A percentile compares a stretch with the other conserved stretches of the same genome.
Evolutionary conservation across 2,113 vertebrate genomes (phyloP).

Genomic region (Ploceus nigricollis): DNA sequence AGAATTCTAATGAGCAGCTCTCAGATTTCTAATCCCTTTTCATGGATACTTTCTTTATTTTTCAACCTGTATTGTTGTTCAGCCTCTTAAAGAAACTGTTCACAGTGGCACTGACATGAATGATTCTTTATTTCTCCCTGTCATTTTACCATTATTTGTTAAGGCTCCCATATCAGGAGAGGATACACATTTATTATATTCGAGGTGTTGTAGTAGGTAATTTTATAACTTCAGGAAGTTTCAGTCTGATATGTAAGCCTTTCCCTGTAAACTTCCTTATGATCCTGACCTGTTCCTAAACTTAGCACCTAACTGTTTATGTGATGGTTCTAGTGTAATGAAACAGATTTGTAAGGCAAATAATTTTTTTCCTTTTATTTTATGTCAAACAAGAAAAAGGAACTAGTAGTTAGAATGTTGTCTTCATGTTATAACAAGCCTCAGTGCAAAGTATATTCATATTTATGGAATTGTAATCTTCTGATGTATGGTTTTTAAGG

Average conservation of each 20-base stretch:
- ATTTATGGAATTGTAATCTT: not conserved
- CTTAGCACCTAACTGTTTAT: not conserved
- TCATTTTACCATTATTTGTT: not conserved
- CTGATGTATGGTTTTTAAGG: not conserved
- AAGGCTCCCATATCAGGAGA: not conserved
- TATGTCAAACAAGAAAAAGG: not conserved
- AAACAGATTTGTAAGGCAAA: not conserved
- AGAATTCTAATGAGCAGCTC: not conserved
- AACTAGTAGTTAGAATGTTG: not conserved
- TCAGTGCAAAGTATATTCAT: not conserved
- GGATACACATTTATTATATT: not conserved
- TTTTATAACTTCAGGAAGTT: not conserved
- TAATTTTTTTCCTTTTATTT: not conserved
- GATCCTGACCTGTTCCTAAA: not conserved
- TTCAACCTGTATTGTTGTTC: not conserved
- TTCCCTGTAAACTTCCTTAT: not conserved
- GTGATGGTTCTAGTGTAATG: not conserved
- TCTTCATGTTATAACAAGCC: not conserved
- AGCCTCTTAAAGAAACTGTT: not conserved
- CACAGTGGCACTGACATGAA: not conserved
- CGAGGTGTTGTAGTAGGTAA: not conserved
- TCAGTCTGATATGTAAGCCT: not conserved
- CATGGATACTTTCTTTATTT: not conserved
- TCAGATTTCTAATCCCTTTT: not conserved
- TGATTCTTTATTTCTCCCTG: rapidly evolving